Evolutionary conservation across 2,888 invertebrate genomes (phyloP).

Genomic region (Lordiphosa andalusiaca): DNA sequence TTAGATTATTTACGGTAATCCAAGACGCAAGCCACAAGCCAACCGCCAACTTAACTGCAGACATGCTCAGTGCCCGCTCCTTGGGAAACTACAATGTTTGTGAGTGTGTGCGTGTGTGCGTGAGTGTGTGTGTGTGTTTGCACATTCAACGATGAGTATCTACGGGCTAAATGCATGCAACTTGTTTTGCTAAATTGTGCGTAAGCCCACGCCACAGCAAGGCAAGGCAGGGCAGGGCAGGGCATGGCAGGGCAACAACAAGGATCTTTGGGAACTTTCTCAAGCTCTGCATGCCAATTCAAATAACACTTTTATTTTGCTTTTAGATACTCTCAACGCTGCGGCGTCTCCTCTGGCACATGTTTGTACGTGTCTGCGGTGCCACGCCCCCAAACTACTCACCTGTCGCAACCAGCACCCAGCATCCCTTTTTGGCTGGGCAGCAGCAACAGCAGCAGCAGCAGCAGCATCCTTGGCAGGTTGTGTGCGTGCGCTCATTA

Average conservation of each 20-base stretch:
- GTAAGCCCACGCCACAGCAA: slow-evolving; percentile 55
- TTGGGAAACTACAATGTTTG: slow-evolving; percentile 4
- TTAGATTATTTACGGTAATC: slow-evolving; percentile 73
- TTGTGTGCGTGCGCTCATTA: slow-evolving; percentile 76
- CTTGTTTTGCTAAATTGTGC: slow-evolving; percentile 75
- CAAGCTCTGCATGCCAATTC: slow-evolving; percentile 69
- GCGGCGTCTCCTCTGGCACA: slow-evolving; percentile 16
- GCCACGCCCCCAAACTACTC: slow-evolving; percentile 45
- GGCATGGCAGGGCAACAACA: slow-evolving; percentile 13
- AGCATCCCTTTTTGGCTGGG: slow-evolving; percentile 10
- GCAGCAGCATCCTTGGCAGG: slow-evolving; percentile 56
- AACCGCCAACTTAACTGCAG: slow-evolving; percentile 55
- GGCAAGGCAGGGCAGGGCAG: slow-evolving; percentile 10
- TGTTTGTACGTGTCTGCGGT: slow-evolving; percentile 65
- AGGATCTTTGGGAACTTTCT: slow-evolving; percentile 21
- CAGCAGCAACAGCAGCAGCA: slow-evolving; percentile 25
- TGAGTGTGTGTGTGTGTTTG: not conserved
- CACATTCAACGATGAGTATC: slow-evolving; percentile 25
- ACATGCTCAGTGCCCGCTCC: slow-evolving; percentile 16
- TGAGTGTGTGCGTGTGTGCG: not conserved
- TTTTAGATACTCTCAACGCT: slow-evolving; percentile 34
- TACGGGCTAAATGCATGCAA: slow-evolving; percentile 69
- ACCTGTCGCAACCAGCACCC: slow-evolving; percentile 25
- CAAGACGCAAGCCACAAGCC: slow-evolving; percentile 57
- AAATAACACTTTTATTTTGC: slow-evolving; percentile 73